Percentiles rank a stretch among this genome's conserved stretches.
Conservation (phyloP, 2,113 vertebrate genomes). For the Lagopus leucura region DNA sequence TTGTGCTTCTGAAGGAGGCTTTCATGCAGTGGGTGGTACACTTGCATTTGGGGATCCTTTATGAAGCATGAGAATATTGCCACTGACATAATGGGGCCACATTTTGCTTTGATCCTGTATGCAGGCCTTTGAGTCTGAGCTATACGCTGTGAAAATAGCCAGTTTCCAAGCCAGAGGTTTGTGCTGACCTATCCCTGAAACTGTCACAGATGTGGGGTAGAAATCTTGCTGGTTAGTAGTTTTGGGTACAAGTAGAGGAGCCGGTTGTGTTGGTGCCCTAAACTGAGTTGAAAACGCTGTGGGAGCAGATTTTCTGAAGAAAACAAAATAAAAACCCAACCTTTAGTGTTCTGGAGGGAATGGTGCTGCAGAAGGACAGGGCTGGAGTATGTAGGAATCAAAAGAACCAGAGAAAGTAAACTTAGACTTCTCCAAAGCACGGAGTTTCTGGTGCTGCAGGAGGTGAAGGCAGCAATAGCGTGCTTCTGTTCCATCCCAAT, state of each 20-base stretch:
- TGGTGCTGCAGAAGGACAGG: neutral
- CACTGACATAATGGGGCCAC: neutral
- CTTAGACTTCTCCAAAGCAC: neutral
- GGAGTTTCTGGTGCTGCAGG: neutral
- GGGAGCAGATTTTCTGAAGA: neutral
- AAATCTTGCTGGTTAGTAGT: neutral
- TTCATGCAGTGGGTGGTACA: neutral
- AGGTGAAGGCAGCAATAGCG: neutral
- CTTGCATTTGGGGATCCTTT: neutral
- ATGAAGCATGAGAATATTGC: neutral
- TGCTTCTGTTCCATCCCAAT: neutral
- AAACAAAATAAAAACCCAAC: neutral
- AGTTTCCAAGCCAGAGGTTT: neutral
- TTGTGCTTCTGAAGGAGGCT: neutral
- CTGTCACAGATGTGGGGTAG: neutral
- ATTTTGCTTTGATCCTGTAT: neutral
- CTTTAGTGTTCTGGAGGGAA: neutral
- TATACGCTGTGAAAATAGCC: neutral
- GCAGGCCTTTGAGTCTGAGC: conserved; percentile 5
- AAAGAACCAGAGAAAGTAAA: neutral
- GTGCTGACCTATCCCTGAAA: neutral
- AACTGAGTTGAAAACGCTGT: conserved; percentile 3
- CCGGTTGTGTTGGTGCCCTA: neutral
- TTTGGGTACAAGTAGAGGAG: neutral
- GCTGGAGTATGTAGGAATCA: neutral